These are phyloP conservation scores for Eristalis tenax DNA, from an alignment of 2,888 invertebrate species.

Conservation along the genomic window DNA sequence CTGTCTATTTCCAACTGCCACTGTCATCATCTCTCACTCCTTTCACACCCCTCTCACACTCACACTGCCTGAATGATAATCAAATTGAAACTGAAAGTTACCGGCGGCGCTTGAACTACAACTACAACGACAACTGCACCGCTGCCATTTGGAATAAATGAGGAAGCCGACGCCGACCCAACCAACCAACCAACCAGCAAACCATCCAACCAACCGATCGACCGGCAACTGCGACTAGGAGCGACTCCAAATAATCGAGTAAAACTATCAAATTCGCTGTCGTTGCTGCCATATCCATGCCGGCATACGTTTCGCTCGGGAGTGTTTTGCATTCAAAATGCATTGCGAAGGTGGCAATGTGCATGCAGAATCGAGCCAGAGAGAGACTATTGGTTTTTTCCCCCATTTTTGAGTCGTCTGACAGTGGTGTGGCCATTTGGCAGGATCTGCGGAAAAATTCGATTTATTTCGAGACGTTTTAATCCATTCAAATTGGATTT, in stretches of 20 bases:
- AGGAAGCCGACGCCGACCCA: slow-evolving; percentile 31
- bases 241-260: slow-evolving; percentile 28
- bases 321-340: slow-evolving; percentile 64
- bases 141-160: slow-evolving; percentile 41
- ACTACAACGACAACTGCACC: slow-evolving; percentile 34
- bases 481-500: slow-evolving; percentile 69
- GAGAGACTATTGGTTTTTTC: neutral
- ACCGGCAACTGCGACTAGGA: slow-evolving; percentile 13
- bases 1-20: slow-evolving; percentile 38
- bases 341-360: slow-evolving; percentile 47
- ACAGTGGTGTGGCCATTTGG: slow-evolving; percentile 30
- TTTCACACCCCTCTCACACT: neutral
- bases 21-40: slow-evolving; percentile 29
- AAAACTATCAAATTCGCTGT: slow-evolving; percentile 39
- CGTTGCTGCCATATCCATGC: neutral
- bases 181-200: neutral
- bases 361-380: neutral
- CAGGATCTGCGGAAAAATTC: slow-evolving; percentile 49
- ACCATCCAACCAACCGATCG: neutral
- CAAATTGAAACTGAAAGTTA: slow-evolving; percentile 69
- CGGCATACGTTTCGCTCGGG: neutral
- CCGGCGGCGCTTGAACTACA: slow-evolving; percentile 48
- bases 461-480: slow-evolving; percentile 61
- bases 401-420: neutral
- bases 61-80: slow-evolving; percentile 54